These are phyloP conservation scores for Bolborhynchus lineola DNA, from an alignment of 2,113 vertebrate species.

Conservation along the genomic window DNA sequence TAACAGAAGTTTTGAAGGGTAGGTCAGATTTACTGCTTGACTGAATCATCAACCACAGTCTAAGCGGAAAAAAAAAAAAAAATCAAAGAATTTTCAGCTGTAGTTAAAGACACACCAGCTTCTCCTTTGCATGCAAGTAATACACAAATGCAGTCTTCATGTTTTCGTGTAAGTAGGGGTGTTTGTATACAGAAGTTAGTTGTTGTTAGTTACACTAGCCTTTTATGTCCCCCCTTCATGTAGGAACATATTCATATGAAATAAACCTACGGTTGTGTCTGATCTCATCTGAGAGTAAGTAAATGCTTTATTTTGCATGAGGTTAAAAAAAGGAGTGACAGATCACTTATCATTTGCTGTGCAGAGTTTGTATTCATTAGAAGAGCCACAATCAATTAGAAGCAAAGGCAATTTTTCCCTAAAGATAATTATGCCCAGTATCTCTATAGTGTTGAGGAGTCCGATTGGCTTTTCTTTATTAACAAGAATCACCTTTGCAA, in stretches of 20 bases:
- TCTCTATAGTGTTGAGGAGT: background rate
- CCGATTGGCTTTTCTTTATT: background rate
- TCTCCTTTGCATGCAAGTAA: background rate
- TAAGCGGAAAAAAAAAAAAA: background rate
- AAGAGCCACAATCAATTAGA: slow-evolving; percentile 7
- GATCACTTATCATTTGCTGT: background rate
- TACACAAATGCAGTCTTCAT: rapidly evolving
- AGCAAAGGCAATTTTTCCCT: background rate
- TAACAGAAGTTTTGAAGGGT: background rate
- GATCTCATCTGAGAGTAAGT: background rate
- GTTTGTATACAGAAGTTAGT: background rate
- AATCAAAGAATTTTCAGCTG: background rate
- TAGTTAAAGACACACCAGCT: background rate
- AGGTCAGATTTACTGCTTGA: background rate
- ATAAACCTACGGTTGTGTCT: background rate
- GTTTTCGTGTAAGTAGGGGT: background rate
- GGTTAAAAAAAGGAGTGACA: background rate
- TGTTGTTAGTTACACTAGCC: background rate
- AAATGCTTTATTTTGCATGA: background rate
- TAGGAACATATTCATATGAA: background rate
- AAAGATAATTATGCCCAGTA: background rate
- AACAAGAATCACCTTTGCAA: background rate
- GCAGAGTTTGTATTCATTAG: background rate
- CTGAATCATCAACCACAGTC: background rate
- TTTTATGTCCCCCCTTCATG: background rate